phyloP scores from a whole-genome alignment of 2,888 invertebrate species.

The Petrolisthes cinctipes region DNA sequence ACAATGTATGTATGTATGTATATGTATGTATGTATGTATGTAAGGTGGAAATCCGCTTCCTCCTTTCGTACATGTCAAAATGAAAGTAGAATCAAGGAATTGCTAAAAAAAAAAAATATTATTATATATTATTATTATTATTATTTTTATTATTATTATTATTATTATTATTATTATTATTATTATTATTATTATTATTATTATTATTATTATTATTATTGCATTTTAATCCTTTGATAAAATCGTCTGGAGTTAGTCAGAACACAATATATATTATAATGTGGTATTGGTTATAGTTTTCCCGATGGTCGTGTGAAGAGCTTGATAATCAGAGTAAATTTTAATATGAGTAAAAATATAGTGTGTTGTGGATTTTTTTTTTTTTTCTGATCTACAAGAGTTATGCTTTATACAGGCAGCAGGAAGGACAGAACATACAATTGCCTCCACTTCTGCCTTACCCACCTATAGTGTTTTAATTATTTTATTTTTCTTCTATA shows the following conservation, averaged over 20 bases:
- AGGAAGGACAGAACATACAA: no score
- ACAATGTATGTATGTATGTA: neutral
- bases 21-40: constrained; percentile 4
- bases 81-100: no score
- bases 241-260: neutral
- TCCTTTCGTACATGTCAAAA: neutral
- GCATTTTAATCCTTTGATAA: neutral
- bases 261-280: neutral
- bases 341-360: neutral
- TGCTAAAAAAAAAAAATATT: neutral
- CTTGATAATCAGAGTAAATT: neutral
- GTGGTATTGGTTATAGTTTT: neutral
- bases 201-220: no score
- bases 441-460: no score
- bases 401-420: no score
- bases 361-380: neutral
- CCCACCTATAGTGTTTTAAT: no score
- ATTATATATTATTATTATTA: constrained; percentile 12
- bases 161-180: neutral
- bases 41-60: neutral
- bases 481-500: no score
- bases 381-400: neutral
- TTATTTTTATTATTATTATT: neutral
- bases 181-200: neutral
- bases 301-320: no score